Percentiles rank a stretch among this genome's conserved stretches.
Conservation (phyloP, 2,113 vertebrate species). For the Canis aureus region DNA sequence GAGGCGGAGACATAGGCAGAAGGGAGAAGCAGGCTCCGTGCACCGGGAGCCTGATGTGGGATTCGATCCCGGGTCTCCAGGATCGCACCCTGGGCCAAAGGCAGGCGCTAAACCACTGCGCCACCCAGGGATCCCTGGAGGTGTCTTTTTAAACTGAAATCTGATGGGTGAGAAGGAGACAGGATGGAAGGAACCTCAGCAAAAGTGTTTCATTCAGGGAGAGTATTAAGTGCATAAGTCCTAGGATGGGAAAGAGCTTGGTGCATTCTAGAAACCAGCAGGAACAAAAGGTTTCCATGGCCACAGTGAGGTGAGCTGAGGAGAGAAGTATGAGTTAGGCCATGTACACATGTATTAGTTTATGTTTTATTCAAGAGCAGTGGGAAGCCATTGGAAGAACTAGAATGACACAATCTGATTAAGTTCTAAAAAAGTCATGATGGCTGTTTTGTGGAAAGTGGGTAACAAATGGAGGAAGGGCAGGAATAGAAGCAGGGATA, state of each 20-base stretch:
- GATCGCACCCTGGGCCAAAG: too few species aligned
- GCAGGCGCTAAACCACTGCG: too few species aligned
- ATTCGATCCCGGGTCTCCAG: too few species aligned
- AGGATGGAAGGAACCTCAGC: not conserved
- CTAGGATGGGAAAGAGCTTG: not conserved
- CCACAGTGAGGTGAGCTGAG: not conserved
- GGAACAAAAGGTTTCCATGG: not conserved
- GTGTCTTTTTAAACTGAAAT: not conserved
- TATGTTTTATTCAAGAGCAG: constrained; percentile 34
- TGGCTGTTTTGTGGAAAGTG: constrained; percentile 2
- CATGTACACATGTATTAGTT: not conserved
- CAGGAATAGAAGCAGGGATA: not conserved
- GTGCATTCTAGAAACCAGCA: not conserved
- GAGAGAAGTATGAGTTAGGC: not conserved
- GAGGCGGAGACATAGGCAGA: too few species aligned
- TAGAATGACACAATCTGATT: not conserved
- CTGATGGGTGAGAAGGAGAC: not conserved
- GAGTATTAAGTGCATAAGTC: not conserved
- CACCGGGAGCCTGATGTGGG: too few species aligned
- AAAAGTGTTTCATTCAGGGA: not conserved
- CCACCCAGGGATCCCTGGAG: not conserved
- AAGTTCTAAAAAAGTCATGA: not conserved
- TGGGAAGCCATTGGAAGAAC: not conserved
- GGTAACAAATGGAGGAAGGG: not conserved
- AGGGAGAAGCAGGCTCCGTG: too few species aligned